These are phyloP conservation scores for Pluvianellus socialis DNA, from an alignment of 2,113 vertebrate genomes.

Conservation along the genomic window DNA sequence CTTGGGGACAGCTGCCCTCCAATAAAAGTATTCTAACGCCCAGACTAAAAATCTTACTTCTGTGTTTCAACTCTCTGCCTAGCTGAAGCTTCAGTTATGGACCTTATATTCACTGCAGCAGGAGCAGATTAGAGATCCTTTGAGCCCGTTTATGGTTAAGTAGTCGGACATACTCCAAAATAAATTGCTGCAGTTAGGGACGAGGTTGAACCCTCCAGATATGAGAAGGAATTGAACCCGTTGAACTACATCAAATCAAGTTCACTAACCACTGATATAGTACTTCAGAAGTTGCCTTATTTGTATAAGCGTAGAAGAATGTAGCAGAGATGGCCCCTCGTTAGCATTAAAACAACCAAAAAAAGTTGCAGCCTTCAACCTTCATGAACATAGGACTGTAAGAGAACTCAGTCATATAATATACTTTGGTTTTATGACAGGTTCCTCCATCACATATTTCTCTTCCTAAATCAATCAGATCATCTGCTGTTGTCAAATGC, in stretches of 20 bases:
- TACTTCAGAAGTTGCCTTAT: background rate
- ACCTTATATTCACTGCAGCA: background rate
- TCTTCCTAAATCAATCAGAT: background rate
- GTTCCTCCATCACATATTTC: background rate
- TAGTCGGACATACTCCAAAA: background rate
- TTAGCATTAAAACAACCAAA: background rate
- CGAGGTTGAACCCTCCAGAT: background rate
- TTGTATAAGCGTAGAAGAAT: background rate
- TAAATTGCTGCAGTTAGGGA: background rate
- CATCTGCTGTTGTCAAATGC: background rate
- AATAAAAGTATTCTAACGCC: background rate
- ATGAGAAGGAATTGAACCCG: background rate
- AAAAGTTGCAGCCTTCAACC: background rate
- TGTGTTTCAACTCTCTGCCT: background rate
- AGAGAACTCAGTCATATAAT: background rate
- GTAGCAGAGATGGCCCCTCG: rapidly evolving
- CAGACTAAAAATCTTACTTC: background rate
- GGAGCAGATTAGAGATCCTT: background rate
- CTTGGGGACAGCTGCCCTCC: background rate
- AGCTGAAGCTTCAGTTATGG: background rate
- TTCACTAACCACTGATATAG: background rate
- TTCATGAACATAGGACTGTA: background rate
- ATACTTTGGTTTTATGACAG: background rate
- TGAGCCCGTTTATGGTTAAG: background rate
- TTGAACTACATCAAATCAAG: background rate